Evolutionary conservation across 2,888 invertebrate genomes (phyloP), one percentile per base, ranked within the genome.

Genomic region (Drosophila antonietae): DNA sequence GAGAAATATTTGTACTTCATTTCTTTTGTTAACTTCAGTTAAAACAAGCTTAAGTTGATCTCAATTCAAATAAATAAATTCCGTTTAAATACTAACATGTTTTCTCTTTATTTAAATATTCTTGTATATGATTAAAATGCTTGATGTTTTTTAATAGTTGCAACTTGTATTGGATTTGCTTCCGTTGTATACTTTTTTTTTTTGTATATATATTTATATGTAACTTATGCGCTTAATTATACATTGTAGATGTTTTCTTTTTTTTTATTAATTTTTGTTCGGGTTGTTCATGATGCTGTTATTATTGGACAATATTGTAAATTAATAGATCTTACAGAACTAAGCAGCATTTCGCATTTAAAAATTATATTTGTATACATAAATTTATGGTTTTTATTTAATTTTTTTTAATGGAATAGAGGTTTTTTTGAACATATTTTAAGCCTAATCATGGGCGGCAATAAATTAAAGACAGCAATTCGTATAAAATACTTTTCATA

Each of bases 91-190:
- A 70, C 84, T 85, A 89, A 89, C 89, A 87, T 79, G 60, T 61
- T 71, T 58, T 83, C 57, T 75, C 68, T 83, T 83, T 83, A 85
- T 86, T 88, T 89, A 79, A 85, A 85, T 88, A 88, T 88, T 77
- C 78, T 81, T 84, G 81, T 83, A 86, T 87, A 89, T 86, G 75
- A 80, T 83, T 88, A 85, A 85, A 85, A 85, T 85, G 89, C 84
- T 75, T 75, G 74, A 89, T 74, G 79, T 84, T 78, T 69, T 83
- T 80, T 74, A 80, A 88, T 86, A 83, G 83, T 84, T 79, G 81
- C 77, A 89, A 80, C 71, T 88, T 80, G 78, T 73, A 73, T 77
- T 83, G 88, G 76, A 77, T 78, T 75, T 72, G 43, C 31, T 64
- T 80, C 72, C 85, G 70, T 86, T 86, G 87, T 84, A 83, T 81